A percentile compares a stretch with the other conserved stretches of the same genome.
Evolutionary conservation across 2,888 invertebrate species (phyloP).

Genomic region (Trissolcus japonicus): DNA sequence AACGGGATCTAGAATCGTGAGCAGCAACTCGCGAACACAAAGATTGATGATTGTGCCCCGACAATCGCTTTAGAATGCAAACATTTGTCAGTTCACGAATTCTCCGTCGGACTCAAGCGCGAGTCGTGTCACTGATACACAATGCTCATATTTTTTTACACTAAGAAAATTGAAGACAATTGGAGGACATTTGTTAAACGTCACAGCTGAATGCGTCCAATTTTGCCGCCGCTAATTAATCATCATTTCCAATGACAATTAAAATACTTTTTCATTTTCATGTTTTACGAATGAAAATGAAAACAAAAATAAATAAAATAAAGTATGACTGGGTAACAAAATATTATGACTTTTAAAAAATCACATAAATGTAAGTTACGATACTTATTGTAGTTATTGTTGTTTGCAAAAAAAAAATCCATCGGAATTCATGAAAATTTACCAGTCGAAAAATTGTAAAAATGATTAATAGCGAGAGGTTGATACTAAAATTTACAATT

Average conservation of each 20-base stretch:
- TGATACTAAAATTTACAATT: too few species aligned
- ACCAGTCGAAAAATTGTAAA: too few species aligned
- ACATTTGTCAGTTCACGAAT: slow-evolving; percentile 47
- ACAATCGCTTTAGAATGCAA: slow-evolving; percentile 46
- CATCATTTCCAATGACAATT: not conserved
- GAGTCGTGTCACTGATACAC: slow-evolving; percentile 41
- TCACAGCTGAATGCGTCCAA: not conserved
- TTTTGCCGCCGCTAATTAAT: not conserved
- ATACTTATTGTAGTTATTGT: too few species aligned
- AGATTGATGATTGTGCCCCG: slow-evolving; percentile 44
- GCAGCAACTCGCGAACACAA: slow-evolving; percentile 28
- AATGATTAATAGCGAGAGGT: too few species aligned
- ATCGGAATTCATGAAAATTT: too few species aligned
- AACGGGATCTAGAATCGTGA: slow-evolving; percentile 35
- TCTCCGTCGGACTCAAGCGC: slow-evolving; percentile 19
- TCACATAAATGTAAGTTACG: too few species aligned
- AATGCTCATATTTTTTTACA: slow-evolving; percentile 14
- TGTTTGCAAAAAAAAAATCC: too few species aligned
- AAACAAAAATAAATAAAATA: too few species aligned
- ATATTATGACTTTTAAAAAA: too few species aligned
- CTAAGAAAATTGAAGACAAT: not conserved
- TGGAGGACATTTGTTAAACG: not conserved
- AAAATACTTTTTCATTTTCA: not conserved
- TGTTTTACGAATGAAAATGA: too few species aligned
- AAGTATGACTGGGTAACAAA: too few species aligned